Conservation (phyloP, 2,113 vertebrate genomes). For the Rhombomys opimus region DNA sequence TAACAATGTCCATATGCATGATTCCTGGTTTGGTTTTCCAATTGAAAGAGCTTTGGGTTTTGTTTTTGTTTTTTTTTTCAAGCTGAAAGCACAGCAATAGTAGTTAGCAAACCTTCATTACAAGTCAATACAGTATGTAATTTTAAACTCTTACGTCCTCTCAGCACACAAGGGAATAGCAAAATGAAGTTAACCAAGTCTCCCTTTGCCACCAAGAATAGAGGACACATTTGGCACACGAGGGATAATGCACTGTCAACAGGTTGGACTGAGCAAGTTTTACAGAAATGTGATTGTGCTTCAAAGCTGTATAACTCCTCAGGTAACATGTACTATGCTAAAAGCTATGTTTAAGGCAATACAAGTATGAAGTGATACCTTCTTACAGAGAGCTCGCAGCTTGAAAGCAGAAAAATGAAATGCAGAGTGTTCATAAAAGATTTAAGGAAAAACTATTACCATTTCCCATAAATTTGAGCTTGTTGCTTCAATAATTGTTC, state of each 20-base stretch:
- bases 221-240: slow-evolving; percentile 73
- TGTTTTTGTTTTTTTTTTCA: background rate
- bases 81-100: slow-evolving; percentile 65
- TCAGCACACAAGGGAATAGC: slow-evolving; percentile 71
- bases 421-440: slow-evolving; percentile 94
- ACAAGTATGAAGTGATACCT: slow-evolving; percentile 95
- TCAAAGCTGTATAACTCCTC: slow-evolving; percentile 84
- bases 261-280: slow-evolving; percentile 80
- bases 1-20: slow-evolving; percentile 83
- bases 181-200: background rate
- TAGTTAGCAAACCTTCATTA: slow-evolving; percentile 4
- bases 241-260: slow-evolving; percentile 87
- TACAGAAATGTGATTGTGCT: slow-evolving; percentile 86
- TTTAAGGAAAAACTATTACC: slow-evolving; percentile 83
- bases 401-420: slow-evolving; percentile 99
- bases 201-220: slow-evolving; percentile 71
- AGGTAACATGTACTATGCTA: slow-evolving; percentile 83
- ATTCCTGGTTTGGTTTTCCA: slow-evolving; percentile 83
- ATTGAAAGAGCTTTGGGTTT: slow-evolving; percentile 65
- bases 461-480: slow-evolving; percentile 75
- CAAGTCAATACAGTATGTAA: background rate
- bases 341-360: slow-evolving; percentile 87
- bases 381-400: slow-evolving; percentile 99
- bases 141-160: slow-evolving; percentile 64
- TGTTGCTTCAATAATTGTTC: slow-evolving; percentile 73